Percentiles rank a stretch among this genome's conserved stretches.
Conservation (phyloP, 2,888 invertebrate species). For the Oxystoma pomonae region DNA sequence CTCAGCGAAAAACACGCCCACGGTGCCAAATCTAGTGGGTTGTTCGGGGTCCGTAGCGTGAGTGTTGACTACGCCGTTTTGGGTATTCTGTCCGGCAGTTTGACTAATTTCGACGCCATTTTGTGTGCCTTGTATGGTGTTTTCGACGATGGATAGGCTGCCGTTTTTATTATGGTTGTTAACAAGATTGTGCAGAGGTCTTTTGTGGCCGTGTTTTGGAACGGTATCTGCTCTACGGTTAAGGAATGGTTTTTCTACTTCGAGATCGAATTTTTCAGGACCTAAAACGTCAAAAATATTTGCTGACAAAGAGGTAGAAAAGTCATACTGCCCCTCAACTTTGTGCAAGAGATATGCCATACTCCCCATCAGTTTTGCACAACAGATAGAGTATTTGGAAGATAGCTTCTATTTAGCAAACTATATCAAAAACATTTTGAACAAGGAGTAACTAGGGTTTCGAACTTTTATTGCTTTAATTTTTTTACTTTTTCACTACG, state of each 20-base stretch:
- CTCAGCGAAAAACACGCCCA: slow-evolving; percentile 39
- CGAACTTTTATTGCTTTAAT: no score
- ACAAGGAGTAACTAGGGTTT: no score
- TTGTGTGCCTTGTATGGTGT: not conserved
- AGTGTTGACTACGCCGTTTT: not conserved
- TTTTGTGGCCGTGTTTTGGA: not conserved
- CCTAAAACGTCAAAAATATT: no score
- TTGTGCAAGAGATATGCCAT: no score
- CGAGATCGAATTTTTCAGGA: not conserved
- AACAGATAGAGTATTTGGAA: no score
- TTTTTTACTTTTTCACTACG: no score
- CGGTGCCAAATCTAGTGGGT: slow-evolving; percentile 20
- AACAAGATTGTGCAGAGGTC: not conserved
- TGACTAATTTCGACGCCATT: not conserved
- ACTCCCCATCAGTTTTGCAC: no score
- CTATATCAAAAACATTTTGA: no score
- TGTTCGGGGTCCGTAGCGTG: not conserved
- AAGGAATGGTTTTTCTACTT: not conserved
- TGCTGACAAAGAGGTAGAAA: no score
- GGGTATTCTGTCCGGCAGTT: not conserved
- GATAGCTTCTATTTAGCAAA: no score
- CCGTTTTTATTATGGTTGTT: not conserved
- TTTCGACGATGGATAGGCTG: not conserved
- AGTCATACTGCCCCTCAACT: no score
- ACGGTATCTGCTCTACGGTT: not conserved